Percentiles rank a stretch among this genome's conserved stretches.
Conservation (phyloP, 2,888 invertebrate species). For the Neoscelio sp. region DNA sequence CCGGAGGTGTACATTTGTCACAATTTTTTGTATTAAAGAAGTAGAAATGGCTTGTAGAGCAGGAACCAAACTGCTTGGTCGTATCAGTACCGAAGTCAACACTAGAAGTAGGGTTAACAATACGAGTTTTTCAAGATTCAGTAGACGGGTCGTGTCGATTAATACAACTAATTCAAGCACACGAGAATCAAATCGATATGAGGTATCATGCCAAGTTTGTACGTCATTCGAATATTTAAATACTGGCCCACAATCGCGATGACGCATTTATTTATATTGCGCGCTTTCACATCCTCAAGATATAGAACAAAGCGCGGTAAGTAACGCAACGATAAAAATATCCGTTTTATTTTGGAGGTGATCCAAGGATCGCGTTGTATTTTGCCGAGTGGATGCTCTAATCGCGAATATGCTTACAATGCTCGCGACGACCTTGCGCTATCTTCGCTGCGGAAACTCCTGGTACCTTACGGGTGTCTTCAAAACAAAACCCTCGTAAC, state of each 20-base stretch:
- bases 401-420: conserved; percentile 23
- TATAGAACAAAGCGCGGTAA: conserved; percentile 65
- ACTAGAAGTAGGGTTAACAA: no score
- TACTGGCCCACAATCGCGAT: conserved; percentile 49
- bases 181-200: no score
- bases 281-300: conserved; percentile 62
- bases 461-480: no score
- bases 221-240: conserved; percentile 27
- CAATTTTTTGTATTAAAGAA: no score
- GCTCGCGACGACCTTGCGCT: conserved; percentile 54
- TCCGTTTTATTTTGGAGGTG: conserved; percentile 54
- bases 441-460: conserved; percentile 43
- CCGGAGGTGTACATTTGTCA: no score
- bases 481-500: no score
- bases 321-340: conserved; percentile 59
- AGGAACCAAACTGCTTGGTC: neutral
- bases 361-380: conserved; percentile 53
- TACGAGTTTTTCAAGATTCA: no score
- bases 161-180: no score
- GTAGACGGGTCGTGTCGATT: no score
- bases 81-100: no score
- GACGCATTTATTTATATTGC: conserved; percentile 54
- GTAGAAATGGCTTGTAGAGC: no score
- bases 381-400: conserved; percentile 28
- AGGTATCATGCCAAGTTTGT: no score